Evolutionary conservation across 2,113 vertebrate genomes (phyloP), one percentile per base, ranked within the genome.

Genomic region (Terrapene triunguis): DNA sequence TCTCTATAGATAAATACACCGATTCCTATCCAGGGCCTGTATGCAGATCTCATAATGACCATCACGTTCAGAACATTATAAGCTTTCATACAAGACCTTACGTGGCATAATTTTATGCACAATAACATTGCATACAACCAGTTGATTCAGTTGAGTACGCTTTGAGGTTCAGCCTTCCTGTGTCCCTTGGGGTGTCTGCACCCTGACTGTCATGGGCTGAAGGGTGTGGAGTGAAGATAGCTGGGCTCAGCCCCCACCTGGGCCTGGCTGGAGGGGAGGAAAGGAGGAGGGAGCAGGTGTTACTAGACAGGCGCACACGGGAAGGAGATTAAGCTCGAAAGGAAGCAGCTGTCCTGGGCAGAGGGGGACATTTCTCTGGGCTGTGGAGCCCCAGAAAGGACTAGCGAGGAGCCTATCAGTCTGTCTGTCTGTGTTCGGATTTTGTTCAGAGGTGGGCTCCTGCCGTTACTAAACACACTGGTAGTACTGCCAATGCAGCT

Each of bases 321-420:
- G 16, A 69, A 35, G 62, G 8, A n/a, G 11, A 87, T 29, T 12
- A 25, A 9, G 48, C 54, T 76, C 24, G n/a, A 84, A 86, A 95
- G 8, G 48, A 5, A 92, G 5, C 6, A 84, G 21, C 0, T 0
- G 12, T 29, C 25, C 32, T 82, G 83, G 55, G 81, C 50, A 91
- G 19, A 7, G 19, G 84, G 47, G 22, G 54, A 55, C 27, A 50
- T 80, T 80, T 59, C 85, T 17, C 47, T 48, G 80, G 57, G 3
- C 16, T 9, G 69, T n/a, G 47, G 25, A 38, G 82, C 55, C 27
- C 10, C 3, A 1, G 0, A 21, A 44, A 12, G 5, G 2, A 16
- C 8, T 48, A 84, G 78, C 62, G 25, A 14, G 38, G 47, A 69
- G 47, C 50, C 50, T 76, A 32, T 8, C 47, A 1, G 1, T 35